A percentile compares a stretch with the other conserved stretches of the same genome.
Evolutionary conservation across 92 coral and sea anemone genomes (phyloP).

Genomic region (Paragorgia papillata): DNA sequence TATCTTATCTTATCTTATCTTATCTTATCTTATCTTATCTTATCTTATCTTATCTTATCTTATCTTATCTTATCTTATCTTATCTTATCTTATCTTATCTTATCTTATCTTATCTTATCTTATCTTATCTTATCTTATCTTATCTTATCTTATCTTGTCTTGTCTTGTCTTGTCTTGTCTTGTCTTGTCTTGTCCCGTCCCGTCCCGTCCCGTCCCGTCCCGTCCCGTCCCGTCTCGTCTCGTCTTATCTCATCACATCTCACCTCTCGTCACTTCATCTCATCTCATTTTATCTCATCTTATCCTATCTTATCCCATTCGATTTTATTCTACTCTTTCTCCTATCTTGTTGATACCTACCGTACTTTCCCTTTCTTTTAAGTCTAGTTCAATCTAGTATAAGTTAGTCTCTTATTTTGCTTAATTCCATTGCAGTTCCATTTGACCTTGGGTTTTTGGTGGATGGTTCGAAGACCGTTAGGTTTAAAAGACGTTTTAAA

Average conservation of each 20-base stretch:
- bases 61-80: too few relatives aligned
- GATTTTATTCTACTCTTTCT: neutral
- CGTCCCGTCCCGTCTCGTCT: neutral
- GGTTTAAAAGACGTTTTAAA: conserved; percentile 43
- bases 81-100: too few relatives aligned
- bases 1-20: too few relatives aligned
- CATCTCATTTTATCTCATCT: neutral
- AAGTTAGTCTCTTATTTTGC: too few relatives aligned
- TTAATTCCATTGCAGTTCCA: conserved; percentile 56
- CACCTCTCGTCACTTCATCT: too few relatives aligned
- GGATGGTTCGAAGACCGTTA: conserved; percentile 58
- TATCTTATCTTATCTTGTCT: neutral
- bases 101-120: neutral
- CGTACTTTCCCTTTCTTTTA: neutral
- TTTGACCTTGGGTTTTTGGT: conserved; percentile 57
- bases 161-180: neutral
- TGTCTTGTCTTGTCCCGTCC: neutral
- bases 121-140: neutral
- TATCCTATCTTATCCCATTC: neutral
- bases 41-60: too few relatives aligned
- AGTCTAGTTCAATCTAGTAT: too few relatives aligned
- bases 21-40: too few relatives aligned
- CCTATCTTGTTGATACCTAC: neutral
- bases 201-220: neutral
- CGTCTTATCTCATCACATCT: neutral